These are phyloP conservation scores for Peromyscus melanophrys DNA, from an alignment of 2,797 vertebrate genomes.

Conservation along the genomic window DNA sequence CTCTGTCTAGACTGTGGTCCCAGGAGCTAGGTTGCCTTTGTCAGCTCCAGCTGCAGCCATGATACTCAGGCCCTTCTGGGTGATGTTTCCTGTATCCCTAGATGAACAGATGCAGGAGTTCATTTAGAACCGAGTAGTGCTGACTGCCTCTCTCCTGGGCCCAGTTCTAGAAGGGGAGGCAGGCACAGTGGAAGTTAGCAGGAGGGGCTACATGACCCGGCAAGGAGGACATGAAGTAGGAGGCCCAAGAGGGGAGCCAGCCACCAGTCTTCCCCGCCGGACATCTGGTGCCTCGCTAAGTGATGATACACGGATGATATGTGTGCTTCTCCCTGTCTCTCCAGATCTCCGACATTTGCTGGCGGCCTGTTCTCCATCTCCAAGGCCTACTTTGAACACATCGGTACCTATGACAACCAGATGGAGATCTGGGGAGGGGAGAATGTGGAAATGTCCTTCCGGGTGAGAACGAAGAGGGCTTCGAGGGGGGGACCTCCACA, in stretches of 20 bases:
- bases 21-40: background rate
- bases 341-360: constrained; percentile 96
- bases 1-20: background rate
- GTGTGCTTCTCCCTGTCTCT: constrained; percentile 54
- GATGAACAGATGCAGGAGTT: background rate
- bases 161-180: background rate
- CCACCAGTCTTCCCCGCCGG: accelerated
- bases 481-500: background rate
- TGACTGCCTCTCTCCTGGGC: background rate
- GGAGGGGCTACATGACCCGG: background rate
- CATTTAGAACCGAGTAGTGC: constrained; percentile 15
- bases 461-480: constrained; percentile 91
- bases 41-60: background rate
- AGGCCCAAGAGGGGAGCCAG: background rate
- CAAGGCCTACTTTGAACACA: constrained; percentile 96
- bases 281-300: accelerated
- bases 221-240: background rate
- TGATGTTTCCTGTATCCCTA: background rate
- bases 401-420: constrained; percentile 97
- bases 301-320: background rate
- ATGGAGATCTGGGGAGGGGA: constrained; percentile 99
- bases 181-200: background rate
- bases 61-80: background rate
- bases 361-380: constrained; percentile 98
- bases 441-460: constrained; percentile 99